A percentile compares a stretch with the other conserved stretches of the same genome.
Conservation (phyloP, 2,797 vertebrate genomes). For the Nannoperca australis region DNA sequence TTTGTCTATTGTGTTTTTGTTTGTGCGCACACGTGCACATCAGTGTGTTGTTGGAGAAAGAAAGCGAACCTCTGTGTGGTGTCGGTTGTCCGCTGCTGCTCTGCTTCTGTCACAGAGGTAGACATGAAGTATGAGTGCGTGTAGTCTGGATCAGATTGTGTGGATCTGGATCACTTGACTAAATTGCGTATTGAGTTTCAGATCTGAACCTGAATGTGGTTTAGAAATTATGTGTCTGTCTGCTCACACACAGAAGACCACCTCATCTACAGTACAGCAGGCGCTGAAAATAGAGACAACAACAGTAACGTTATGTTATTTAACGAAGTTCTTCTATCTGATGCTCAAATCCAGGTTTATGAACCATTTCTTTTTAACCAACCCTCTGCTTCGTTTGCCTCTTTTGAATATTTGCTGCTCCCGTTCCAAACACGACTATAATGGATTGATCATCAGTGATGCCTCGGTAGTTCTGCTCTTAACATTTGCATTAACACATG, state of each 20-base stretch:
- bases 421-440: conserved; percentile 4
- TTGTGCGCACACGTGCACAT: background rate
- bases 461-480: conserved; percentile 1
- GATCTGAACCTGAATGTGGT: background rate
- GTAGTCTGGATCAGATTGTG: background rate
- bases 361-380: background rate
- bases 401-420: conserved; percentile 13
- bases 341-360: background rate
- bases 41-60: conserved; percentile 9
- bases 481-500: conserved; percentile 6
- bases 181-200: conserved; percentile 5
- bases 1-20: conserved; percentile 7
- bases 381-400: background rate
- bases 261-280: background rate
- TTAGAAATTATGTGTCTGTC: background rate
- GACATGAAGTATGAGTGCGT: background rate
- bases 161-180: background rate
- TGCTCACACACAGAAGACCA: background rate
- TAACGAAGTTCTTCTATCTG: background rate
- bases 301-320: background rate
- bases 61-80: background rate
- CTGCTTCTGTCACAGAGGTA: conserved; percentile 19
- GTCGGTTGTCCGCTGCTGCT: conserved; percentile 15
- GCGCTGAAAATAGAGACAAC: background rate
- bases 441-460: background rate